Conservation (phyloP, 1,140 invertebrate species). For the Chymomyza costata region DNA sequence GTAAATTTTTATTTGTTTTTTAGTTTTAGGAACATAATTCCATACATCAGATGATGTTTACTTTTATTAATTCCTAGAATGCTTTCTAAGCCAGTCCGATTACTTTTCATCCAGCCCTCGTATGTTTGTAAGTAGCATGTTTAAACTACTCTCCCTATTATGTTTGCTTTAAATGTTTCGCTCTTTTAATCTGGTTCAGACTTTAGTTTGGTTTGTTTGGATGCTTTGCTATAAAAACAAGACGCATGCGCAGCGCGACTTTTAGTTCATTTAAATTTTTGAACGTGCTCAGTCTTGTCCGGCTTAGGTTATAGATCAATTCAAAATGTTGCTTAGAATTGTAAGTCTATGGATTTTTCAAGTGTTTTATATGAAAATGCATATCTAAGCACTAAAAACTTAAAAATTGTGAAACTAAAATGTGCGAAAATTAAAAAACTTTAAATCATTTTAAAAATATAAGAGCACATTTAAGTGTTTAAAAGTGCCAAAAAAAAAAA, state of each 20-base stretch:
- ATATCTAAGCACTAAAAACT: conserved; percentile 11
- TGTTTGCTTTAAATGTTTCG: conserved; percentile 40
- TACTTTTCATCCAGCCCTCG: too few species aligned
- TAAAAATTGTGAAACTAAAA: conserved; percentile 11
- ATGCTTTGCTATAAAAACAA: conserved; percentile 40
- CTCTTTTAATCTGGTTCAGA: conserved; percentile 32
- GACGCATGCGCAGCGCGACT: conserved; percentile 53
- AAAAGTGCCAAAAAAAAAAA: too few species aligned
- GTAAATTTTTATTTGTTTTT: neutral
- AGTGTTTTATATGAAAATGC: conserved; percentile 11
- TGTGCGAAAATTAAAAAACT: too few species aligned
- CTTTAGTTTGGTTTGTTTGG: conserved; percentile 9
- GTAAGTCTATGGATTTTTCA: conserved; percentile 38
- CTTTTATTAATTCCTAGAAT: too few species aligned
- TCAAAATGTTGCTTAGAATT: conserved; percentile 39
- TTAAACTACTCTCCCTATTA: neutral
- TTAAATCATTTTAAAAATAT: too few species aligned
- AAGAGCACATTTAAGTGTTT: too few species aligned
- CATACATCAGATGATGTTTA: too few species aligned
- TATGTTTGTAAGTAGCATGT: too few species aligned
- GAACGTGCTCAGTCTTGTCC: conserved; percentile 18
- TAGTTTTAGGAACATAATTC: neutral
- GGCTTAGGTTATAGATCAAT: conserved; percentile 9
- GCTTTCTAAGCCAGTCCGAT: too few species aligned
- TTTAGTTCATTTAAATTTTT: conserved; percentile 53